Evolutionary conservation across 2,888 invertebrate species (phyloP), one percentile per base, ranked within the genome.

Genomic region (Brachyptera putata): DNA sequence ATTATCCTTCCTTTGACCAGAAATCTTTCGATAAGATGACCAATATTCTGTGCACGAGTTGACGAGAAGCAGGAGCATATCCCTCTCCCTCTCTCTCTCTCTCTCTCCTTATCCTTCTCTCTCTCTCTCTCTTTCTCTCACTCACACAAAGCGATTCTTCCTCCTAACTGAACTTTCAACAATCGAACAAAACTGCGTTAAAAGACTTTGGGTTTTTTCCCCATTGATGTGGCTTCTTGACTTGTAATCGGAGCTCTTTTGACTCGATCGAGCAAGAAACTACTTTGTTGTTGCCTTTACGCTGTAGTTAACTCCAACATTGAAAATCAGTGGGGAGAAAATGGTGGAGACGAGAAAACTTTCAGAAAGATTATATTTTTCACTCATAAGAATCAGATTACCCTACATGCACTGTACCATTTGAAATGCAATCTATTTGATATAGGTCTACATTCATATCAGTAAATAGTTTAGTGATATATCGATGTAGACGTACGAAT

Each of bases 81-180:
- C n/a, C n/a, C n/a, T n/a, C n/a, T n/a, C n/a, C n/a, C n/a, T n/a
- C n/a, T n/a, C n/a, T n/a, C n/a, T n/a, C n/a, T n/a, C n/a, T n/a
- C n/a, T n/a, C n/a, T n/a, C n/a, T n/a, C n/a, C n/a, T n/a, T n/a
- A 18, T 36, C 53, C 21, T 24, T n/a, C 34, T 21, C 14, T 53
- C 36, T 53, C 53, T 18, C 34, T 16, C 36, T 53, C 11, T 30
- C 5, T 7, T 30, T 5, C 30, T 5, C 11, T 34, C 53, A 36
- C 53, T 34, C 53, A 36, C 53, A 53, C 53, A 53, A 53, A 50
- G 53, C 53, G 21, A 53, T 53, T 53, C 53, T 53, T 53, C 36
- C 53, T 22, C 53, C 13, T 53, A 53, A 34, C 34, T 53, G 53
- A 36, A 21, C 36, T 34, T 24, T 24, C 21, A 46, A 21, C 21